These are phyloP conservation scores for Malurus leucopterus DNA, from an alignment of 2,797 vertebrate genomes.

Conservation along the genomic window DNA sequence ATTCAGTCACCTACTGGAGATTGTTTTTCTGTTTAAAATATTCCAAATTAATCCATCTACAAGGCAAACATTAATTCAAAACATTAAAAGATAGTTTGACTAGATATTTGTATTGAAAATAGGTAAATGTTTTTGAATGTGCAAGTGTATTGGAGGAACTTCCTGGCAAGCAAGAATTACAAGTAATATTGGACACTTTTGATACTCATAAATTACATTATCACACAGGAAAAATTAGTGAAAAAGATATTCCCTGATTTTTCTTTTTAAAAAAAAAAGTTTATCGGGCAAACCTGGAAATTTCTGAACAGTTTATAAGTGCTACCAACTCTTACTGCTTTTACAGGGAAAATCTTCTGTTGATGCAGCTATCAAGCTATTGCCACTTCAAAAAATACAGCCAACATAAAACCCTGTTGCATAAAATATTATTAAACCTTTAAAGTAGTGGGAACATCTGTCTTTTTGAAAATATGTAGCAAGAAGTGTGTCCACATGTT, in stretches of 20 bases:
- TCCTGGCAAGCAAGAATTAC: neutral
- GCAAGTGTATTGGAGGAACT: neutral
- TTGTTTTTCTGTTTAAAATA: neutral
- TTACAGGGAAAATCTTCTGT: neutral
- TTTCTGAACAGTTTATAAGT: neutral
- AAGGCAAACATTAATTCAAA: neutral
- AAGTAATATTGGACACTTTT: neutral
- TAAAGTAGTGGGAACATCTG: neutral
- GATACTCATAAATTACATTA: neutral
- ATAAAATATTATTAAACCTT: neutral
- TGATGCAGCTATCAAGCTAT: neutral
- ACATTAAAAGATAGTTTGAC: neutral
- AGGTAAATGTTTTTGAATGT: neutral
- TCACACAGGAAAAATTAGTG: neutral
- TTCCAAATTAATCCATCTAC: neutral
- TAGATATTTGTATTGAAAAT: neutral
- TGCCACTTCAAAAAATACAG: neutral
- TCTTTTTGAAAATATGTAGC: neutral
- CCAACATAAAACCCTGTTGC: neutral
- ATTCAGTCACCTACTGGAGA: neutral
- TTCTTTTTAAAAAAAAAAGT: neutral
- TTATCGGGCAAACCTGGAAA: neutral
- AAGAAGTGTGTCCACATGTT: constrained; percentile 11
- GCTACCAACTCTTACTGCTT: neutral
- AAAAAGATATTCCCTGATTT: neutral